Evolutionary conservation across 2,797 vertebrate genomes (phyloP).

Genomic region (Lepilemur ruficaudatus): DNA sequence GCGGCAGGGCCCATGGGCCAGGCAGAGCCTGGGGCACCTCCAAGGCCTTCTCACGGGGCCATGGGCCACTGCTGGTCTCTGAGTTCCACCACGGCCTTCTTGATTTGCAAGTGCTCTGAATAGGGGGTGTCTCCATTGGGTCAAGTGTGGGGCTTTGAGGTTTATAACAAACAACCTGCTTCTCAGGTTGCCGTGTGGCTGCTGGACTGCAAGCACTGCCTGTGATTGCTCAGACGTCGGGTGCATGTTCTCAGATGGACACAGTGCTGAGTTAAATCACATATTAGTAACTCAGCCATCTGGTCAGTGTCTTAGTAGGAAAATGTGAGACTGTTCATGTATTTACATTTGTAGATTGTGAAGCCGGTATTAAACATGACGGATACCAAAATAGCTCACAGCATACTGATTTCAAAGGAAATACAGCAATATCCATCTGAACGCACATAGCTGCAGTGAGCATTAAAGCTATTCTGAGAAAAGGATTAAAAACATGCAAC

Average conservation of each 20-base stretch:
- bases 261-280: background rate
- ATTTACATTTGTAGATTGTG: background rate
- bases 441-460: background rate
- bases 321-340: background rate
- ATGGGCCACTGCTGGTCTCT: background rate
- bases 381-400: background rate
- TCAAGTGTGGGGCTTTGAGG: background rate
- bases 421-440: background rate
- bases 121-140: background rate
- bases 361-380: background rate
- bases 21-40: background rate
- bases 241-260: background rate
- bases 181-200: background rate
- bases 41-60: background rate
- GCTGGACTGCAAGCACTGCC: background rate
- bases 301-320: background rate
- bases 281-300: background rate
- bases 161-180: background rate
- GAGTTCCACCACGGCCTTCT: rapidly evolving
- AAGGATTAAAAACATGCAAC: background rate
- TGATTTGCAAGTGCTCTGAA: background rate
- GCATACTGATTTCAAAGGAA: background rate
- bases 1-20: rapidly evolving
- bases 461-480: background rate
- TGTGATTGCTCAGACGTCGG: background rate